Conservation (phyloP, 2,888 invertebrate species). For the Leucania comma region DNA sequence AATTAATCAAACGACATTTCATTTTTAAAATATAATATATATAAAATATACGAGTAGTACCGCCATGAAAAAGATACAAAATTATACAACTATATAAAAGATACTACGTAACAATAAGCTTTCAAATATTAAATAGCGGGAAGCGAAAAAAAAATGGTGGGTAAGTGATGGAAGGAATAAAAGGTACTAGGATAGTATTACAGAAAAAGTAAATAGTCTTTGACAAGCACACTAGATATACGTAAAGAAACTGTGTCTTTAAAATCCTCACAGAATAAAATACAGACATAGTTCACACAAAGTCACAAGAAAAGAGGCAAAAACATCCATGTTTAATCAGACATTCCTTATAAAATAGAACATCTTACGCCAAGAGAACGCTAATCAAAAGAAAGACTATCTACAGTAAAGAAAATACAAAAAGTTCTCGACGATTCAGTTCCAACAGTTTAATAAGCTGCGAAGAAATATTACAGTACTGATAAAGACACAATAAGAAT, state of each 20-base stretch:
- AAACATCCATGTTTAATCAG: constrained; percentile 49
- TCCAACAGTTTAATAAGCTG: constrained; percentile 64
- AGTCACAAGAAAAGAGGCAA: constrained; percentile 24
- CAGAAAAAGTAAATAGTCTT: too few species aligned
- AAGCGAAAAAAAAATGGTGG: too few species aligned
- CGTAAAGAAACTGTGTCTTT: neutral
- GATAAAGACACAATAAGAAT: constrained; percentile 65
- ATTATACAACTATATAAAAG: too few species aligned
- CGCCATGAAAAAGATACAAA: too few species aligned
- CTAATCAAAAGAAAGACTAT: constrained; percentile 60
- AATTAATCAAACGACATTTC: too few species aligned
- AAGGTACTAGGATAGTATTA: too few species aligned
- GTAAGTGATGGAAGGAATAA: too few species aligned
- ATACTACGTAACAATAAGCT: too few species aligned
- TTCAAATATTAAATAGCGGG: too few species aligned
- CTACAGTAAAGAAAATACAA: constrained; percentile 51
- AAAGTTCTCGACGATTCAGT: constrained; percentile 57
- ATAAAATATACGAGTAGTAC: too few species aligned
- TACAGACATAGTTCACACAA: constrained; percentile 8
- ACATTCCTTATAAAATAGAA: constrained; percentile 51
- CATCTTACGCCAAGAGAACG: constrained; percentile 47
- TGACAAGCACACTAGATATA: too few species aligned
- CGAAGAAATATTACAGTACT: constrained; percentile 63
- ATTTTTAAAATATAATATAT: too few species aligned
- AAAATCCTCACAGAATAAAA: constrained; percentile 7